These are phyloP conservation scores for Homarus americanus DNA, from an alignment of 1,140 invertebrate species.

Conservation along the genomic window DNA sequence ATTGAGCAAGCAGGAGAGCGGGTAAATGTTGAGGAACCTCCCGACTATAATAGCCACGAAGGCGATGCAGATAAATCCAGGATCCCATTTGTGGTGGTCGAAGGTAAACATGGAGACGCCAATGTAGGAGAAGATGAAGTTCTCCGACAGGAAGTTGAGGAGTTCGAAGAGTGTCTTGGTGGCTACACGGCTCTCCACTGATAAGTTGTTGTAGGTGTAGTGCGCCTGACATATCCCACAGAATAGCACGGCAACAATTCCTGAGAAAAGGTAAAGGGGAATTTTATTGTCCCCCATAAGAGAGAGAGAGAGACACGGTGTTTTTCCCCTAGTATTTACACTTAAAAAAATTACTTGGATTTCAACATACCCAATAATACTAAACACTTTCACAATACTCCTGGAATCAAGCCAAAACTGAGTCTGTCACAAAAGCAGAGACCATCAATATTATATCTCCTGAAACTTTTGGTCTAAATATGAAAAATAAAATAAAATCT, in stretches of 20 bases:
- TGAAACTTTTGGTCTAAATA: too few relatives aligned
- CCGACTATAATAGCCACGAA: conserved; percentile 92
- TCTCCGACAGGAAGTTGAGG: conserved; percentile 97
- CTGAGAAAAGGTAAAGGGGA: conserved; percentile 26
- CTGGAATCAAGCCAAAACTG: too few relatives aligned
- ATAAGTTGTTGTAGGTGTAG: conserved; percentile 99
- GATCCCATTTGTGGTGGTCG: conserved; percentile 95
- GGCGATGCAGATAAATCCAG: conserved; percentile 93
- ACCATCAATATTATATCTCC: too few relatives aligned
- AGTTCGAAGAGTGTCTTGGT: conserved; percentile 98
- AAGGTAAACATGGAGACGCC: conserved; percentile 99
- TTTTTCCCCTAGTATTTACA: too few relatives aligned
- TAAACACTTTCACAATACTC: too few relatives aligned
- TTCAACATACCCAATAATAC: too few relatives aligned
- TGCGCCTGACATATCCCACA: conserved; percentile 99
- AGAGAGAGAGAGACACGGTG: too few relatives aligned
- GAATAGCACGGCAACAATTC: conserved; percentile 92
- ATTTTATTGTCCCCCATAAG: too few relatives aligned
- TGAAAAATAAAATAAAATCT: too few relatives aligned
- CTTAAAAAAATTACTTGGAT: too few relatives aligned
- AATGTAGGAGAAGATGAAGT: conserved; percentile 99
- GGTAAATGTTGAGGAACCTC: conserved; percentile 96
- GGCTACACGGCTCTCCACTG: conserved; percentile 88
- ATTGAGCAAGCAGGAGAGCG: conserved; percentile 95
- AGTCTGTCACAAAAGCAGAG: too few relatives aligned